Percentiles rank a stretch among this genome's conserved stretches.
Evolutionary conservation across 2,888 invertebrate species (phyloP).

Genomic region (Agrilus biguttatus): DNA sequence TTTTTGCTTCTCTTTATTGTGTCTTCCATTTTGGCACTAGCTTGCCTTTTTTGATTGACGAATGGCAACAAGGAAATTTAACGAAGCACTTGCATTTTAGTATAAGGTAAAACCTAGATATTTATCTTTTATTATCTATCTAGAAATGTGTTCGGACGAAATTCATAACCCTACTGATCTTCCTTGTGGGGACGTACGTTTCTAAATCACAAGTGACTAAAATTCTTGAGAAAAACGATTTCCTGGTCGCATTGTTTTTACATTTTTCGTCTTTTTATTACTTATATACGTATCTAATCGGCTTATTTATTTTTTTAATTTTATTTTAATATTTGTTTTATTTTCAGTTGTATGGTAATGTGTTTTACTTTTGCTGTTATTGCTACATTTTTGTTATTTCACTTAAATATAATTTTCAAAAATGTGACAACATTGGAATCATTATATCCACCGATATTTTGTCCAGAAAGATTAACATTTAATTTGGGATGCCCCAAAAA

Average conservation of each 20-base stretch:
- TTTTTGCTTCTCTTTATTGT: constrained; percentile 77
- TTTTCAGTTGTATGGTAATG: constrained; percentile 86
- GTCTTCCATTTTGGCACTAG: constrained; percentile 69
- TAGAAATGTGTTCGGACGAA: no score
- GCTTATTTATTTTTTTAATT: no score
- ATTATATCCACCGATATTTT: constrained; percentile 79
- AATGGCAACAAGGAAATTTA: constrained; percentile 55
- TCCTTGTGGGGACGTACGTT: no score
- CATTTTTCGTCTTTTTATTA: no score
- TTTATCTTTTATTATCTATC: no score
- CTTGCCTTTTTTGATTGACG: constrained; percentile 77
- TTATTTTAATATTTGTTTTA: constrained; percentile 16
- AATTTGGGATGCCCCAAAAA: constrained; percentile 75
- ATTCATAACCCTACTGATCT: no score
- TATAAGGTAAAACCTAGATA: neutral
- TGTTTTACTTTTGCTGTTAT: constrained; percentile 89
- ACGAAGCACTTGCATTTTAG: constrained; percentile 62
- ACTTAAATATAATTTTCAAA: constrained; percentile 71
- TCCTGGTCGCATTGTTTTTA: no score
- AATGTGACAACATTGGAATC: constrained; percentile 91
- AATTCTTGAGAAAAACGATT: no score
- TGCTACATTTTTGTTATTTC: constrained; percentile 82
- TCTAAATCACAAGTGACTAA: no score
- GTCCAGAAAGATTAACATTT: constrained; percentile 71
- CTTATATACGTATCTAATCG: no score